These are phyloP conservation scores for Neosilurus mollespiculum DNA, from an alignment of 2,797 vertebrate species.

Conservation along the genomic window DNA sequence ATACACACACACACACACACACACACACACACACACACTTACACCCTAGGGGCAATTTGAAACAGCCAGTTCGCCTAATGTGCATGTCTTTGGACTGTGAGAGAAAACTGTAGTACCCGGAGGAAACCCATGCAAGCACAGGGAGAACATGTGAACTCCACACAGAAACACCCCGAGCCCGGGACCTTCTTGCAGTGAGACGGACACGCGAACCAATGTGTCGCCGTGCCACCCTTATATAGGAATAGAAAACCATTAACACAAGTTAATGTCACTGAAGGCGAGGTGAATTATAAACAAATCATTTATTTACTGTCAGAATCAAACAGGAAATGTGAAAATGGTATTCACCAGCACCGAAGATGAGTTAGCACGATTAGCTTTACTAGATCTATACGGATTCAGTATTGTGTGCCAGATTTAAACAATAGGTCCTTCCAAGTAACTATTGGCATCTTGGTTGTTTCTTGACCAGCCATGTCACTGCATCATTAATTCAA, in stretches of 20 bases:
- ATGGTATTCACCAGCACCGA: not conserved
- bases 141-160: too few relatives aligned
- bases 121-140: too few relatives aligned
- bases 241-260: not conserved
- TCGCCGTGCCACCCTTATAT: not conserved
- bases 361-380: not conserved
- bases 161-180: too few relatives aligned
- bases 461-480: not conserved
- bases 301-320: not conserved
- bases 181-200: too few relatives aligned
- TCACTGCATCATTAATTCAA: not conserved
- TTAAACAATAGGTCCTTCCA: not conserved
- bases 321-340: not conserved
- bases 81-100: too few relatives aligned
- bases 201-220: too few relatives aligned
- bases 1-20: too few relatives aligned
- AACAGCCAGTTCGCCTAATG: too few relatives aligned
- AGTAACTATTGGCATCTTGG: not conserved
- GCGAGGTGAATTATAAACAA: not conserved
- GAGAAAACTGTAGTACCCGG: too few relatives aligned
- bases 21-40: too few relatives aligned
- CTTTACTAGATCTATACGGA: not conserved
- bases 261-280: not conserved
- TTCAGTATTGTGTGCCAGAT: not conserved
- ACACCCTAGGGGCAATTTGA: too few relatives aligned